These are phyloP conservation scores for Hipposideros larvatus DNA, from an alignment of 2,797 vertebrate genomes.

Conservation along the genomic window DNA sequence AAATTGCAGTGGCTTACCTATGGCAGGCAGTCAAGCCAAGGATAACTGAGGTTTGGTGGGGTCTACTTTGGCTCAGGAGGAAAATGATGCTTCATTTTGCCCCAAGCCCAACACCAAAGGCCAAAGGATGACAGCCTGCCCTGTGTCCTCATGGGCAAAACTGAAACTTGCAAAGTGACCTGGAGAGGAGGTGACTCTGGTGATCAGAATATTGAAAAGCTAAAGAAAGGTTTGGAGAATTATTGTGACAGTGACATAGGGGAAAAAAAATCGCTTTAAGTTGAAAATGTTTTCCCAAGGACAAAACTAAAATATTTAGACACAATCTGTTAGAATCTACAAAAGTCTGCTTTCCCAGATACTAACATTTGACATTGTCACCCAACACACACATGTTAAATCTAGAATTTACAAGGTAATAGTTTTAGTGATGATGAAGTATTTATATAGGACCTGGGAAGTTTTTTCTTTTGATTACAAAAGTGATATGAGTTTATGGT, in stretches of 20 bases:
- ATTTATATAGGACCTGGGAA: slow-evolving; percentile 14
- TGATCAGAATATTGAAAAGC: background rate
- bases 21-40: background rate
- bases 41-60: background rate
- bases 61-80: background rate
- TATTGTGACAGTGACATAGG: background rate
- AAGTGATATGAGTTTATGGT: background rate
- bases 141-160: background rate
- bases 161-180: background rate
- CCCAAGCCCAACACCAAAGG: background rate
- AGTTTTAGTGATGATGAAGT: background rate
- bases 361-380: background rate
- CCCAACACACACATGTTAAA: background rate
- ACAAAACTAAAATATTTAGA: background rate
- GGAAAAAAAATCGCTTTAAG: background rate
- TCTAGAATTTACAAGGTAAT: slow-evolving; percentile 25
- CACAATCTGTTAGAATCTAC: background rate
- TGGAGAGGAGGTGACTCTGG: background rate
- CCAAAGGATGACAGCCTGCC: background rate
- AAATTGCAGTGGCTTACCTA: background rate
- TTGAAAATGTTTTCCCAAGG: background rate
- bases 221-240: background rate
- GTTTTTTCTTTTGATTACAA: slow-evolving; percentile 52
- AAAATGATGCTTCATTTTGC: background rate
- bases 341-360: background rate